Percentiles rank a stretch among this genome's conserved stretches.
phyloP scores from a whole-genome alignment of 1,140 invertebrate species.

The Reticulitermes speratus region DNA sequence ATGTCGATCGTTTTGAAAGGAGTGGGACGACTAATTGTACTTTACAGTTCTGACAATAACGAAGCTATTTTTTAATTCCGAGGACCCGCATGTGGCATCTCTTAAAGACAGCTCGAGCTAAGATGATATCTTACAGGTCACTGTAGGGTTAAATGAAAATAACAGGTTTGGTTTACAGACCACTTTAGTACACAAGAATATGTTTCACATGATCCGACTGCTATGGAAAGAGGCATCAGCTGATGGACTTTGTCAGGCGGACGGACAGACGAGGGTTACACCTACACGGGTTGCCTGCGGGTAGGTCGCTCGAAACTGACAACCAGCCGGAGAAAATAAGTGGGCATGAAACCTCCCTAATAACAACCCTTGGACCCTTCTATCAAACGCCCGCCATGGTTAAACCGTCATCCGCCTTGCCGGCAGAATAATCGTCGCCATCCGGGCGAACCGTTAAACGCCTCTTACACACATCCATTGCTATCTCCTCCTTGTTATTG shows the following conservation, averaged over 20 bases:
- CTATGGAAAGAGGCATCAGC: too few relatives aligned
- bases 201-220: too few relatives aligned
- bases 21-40: too few relatives aligned
- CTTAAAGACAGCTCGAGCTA: not conserved
- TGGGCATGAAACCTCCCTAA: not conserved
- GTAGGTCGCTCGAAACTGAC: too few relatives aligned
- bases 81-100: not conserved
- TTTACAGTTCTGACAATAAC: too few relatives aligned
- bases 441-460: too few relatives aligned
- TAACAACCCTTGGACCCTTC: not conserved
- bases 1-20: too few relatives aligned
- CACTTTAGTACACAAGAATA: too few relatives aligned
- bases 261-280: not conserved
- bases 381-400: not conserved
- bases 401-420: too few relatives aligned
- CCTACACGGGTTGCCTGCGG: not conserved
- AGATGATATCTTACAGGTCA: not conserved
- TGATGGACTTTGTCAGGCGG: not conserved
- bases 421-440: too few relatives aligned
- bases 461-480: not conserved
- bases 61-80: too few relatives aligned
- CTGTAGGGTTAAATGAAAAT: not conserved
- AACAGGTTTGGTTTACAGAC: not conserved
- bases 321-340: not conserved
- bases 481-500: not conserved